phyloP scores from a whole-genome alignment of 2,113 vertebrate species.

The Lethenteron reissneri region DNA sequence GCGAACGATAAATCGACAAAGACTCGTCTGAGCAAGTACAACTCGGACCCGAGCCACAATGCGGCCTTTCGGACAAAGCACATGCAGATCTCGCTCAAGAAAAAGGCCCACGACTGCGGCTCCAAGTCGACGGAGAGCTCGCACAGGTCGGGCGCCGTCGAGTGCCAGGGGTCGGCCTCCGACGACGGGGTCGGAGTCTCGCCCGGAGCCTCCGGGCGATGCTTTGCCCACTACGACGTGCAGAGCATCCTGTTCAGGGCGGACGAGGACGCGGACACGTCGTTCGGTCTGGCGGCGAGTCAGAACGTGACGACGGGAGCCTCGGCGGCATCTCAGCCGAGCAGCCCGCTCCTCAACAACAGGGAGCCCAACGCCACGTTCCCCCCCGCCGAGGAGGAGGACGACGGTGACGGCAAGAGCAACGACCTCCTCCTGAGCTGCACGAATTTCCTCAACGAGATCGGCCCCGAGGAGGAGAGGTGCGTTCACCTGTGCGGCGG shows the following conservation, averaged over 20 bases:
- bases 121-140: no score
- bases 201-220: slow-evolving; percentile 12
- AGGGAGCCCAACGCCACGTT: slow-evolving; percentile 64
- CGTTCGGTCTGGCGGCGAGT: slow-evolving; percentile 47
- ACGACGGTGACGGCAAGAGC: slow-evolving; percentile 86
- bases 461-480: slow-evolving; percentile 71
- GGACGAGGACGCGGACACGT: slow-evolving; percentile 60
- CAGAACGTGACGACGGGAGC: slow-evolving; percentile 89
- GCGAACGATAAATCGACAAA: no score
- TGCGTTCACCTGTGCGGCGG: slow-evolving; percentile 59
- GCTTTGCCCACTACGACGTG: slow-evolving; percentile 87
- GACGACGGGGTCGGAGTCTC: no score
- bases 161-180: no score
- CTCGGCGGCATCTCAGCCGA: slow-evolving; percentile 54
- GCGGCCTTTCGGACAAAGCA: no score
- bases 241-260: slow-evolving; percentile 89
- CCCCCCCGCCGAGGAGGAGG: slow-evolving; percentile 67
- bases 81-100: no score
- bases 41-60: no score
- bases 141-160: no score
- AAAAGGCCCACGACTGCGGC: no score
- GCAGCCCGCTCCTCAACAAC: slow-evolving; percentile 24
- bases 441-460: slow-evolving; percentile 77
- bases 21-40: no score
- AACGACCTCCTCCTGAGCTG: slow-evolving; percentile 60